phyloP scores from a whole-genome alignment of 2,113 vertebrate genomes.

The Campylomormyrus numenius region DNA sequence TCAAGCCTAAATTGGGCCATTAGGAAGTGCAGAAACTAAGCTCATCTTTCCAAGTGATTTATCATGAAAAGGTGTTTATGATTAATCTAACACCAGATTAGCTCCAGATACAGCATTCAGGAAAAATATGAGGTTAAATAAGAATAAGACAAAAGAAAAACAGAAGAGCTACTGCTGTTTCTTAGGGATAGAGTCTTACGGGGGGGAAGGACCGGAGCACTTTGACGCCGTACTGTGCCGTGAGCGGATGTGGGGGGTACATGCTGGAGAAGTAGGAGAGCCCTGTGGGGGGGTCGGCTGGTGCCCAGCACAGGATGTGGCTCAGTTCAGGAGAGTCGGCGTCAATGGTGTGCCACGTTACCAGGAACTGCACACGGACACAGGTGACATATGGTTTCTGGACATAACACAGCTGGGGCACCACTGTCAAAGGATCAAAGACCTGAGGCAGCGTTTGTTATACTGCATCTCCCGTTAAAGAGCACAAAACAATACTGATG shows the following conservation, averaged over 20 bases:
- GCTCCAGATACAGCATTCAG: neutral
- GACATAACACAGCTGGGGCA: neutral
- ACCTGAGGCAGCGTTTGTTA: neutral
- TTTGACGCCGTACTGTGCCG: slow-evolving; percentile 94
- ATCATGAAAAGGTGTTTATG: neutral
- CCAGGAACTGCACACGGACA: slow-evolving; percentile 71
- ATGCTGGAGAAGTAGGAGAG: slow-evolving; percentile 98
- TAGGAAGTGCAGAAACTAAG: neutral
- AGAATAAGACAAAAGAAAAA: neutral
- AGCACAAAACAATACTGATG: neutral
- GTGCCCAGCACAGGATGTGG: slow-evolving; percentile 92
- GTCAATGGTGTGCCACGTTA: slow-evolving; percentile 97
- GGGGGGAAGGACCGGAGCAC: slow-evolving; percentile 96
- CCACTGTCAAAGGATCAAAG: neutral
- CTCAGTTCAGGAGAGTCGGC: slow-evolving; percentile 94
- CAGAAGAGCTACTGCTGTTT: too few relatives aligned
- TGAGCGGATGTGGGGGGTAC: slow-evolving; percentile 95
- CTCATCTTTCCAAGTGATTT: neutral
- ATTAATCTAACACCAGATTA: neutral
- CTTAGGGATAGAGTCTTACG: slow-evolving; percentile 53
- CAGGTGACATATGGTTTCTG: neutral
- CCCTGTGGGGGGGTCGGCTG: slow-evolving; percentile 88
- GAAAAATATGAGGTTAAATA: neutral
- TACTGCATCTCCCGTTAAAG: neutral
- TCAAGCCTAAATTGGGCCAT: neutral